These are phyloP conservation scores for Apocrypta bakeri DNA, from an alignment of 1,140 invertebrate genomes.

Conservation along the genomic window DNA sequence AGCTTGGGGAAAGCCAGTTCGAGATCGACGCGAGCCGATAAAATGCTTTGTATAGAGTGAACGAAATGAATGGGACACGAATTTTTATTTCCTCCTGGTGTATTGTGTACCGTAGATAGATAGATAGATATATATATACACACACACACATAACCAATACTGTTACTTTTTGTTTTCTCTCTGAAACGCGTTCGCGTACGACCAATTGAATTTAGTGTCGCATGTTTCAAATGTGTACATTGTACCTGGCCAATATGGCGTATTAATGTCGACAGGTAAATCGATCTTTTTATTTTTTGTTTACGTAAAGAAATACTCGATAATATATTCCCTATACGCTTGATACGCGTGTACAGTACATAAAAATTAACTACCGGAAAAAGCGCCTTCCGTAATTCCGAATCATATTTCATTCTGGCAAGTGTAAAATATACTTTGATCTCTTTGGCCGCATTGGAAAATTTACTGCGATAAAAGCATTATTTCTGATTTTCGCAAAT, in stretches of 20 bases:
- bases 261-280: background rate
- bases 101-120: no score
- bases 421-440: background rate
- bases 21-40: conserved; percentile 1
- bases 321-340: no score
- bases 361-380: background rate
- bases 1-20: background rate
- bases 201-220: background rate
- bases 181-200: background rate
- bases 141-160: no score
- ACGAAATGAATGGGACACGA: background rate
- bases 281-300: background rate
- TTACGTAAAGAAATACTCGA: background rate
- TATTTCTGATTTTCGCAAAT: background rate
- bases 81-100: background rate
- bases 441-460: background rate
- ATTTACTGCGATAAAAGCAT: background rate
- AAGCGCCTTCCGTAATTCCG: background rate
- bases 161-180: background rate
- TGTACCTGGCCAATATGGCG: background rate
- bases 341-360: background rate
- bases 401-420: background rate
- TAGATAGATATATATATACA: no score
- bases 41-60: conserved; percentile 2
- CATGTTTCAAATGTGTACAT: background rate